Evolutionary conservation across 1,140 invertebrate species (phyloP), one percentile per base, ranked within the genome.

Genomic region (Drosophila bipectinata): DNA sequence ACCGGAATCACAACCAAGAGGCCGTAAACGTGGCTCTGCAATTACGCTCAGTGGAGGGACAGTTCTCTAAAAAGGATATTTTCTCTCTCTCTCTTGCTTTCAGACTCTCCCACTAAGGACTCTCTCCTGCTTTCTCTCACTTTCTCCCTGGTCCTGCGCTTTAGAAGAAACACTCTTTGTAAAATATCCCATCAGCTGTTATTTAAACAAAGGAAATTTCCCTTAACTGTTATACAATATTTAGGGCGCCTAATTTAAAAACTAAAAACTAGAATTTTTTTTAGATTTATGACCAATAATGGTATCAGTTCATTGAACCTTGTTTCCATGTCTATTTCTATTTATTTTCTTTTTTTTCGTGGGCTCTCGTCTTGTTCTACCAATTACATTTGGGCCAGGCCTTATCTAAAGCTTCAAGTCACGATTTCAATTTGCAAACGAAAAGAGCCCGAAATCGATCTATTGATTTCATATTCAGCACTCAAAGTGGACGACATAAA

Each of bases 381-480:
- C 72, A 84, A 85, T 85, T 81, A 81, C 77, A 68, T 72, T 77
- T 72, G 57, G 57, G 58, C 47, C 62, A 47, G 54, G 49, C 48
- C 83, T 88, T 88, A 88, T 88, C 83, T 88, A 73, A 74, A 88
- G 83, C 83, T 41, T 62, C 83, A 79, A 88, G 83, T 88, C 83
- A 88, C 83, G 83, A 88, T 88, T 88, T 79, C 79, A 88, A 88
- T 88, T 88, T 88, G 83, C 75, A 76, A 87, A 67, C 66, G 63
- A 69, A 73, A 60, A 77, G 54, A 83, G 58, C 74, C 66, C 67
- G 44, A 81, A 79, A 83, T 87, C 83, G 83, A 87, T 79, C 83
- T 87, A 88, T 88, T 83, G 83, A 88, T 88, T 88, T 79, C 83
- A 88, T 88, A 88, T 88, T 88, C 83, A 88, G 83, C 83, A 73